These are phyloP conservation scores for Recurvirostra avosetta DNA, from an alignment of 2,113 vertebrate species.

Conservation along the genomic window DNA sequence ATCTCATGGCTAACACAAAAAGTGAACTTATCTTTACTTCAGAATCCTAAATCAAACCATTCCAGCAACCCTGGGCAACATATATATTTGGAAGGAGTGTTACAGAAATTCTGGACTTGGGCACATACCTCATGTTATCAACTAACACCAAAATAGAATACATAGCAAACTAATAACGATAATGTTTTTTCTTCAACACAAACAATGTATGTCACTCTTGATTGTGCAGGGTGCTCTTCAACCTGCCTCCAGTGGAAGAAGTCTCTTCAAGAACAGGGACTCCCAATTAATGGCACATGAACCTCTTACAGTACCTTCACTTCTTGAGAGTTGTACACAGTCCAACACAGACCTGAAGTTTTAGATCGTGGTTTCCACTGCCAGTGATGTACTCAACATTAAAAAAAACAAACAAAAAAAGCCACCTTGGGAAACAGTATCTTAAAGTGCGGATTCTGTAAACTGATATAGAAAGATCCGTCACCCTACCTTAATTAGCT, in stretches of 20 bases:
- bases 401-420: background rate
- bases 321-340: background rate
- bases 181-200: background rate
- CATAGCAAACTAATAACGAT: background rate
- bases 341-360: background rate
- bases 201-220: background rate
- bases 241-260: background rate
- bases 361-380: background rate
- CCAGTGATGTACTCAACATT: background rate
- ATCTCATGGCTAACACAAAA: background rate
- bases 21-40: background rate
- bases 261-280: background rate
- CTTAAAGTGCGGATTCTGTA: background rate
- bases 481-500: background rate
- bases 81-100: background rate
- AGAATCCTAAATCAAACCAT: background rate
- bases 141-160: background rate
- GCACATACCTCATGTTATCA: background rate
- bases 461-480: background rate
- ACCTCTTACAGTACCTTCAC: background rate
- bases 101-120: background rate
- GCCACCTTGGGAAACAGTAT: background rate
- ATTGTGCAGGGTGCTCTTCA: background rate
- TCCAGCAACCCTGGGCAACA: background rate
- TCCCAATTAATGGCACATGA: background rate